Evolutionary conservation across 2,113 vertebrate genomes (phyloP), one percentile per base, ranked within the genome.

Genomic region (Noturus placidus): DNA sequence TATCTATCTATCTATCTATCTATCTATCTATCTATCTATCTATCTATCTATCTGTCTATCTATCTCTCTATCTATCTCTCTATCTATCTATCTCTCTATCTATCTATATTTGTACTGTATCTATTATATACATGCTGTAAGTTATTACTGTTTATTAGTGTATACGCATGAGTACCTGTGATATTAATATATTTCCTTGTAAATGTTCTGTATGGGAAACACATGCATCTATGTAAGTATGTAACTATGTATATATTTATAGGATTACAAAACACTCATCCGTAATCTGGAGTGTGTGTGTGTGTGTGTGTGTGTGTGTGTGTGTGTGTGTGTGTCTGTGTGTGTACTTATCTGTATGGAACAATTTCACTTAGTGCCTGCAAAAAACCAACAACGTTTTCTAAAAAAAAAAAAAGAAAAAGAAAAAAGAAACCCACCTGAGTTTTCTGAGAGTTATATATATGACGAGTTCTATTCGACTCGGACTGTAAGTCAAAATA

Each of bases 111-210:
- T 84, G 87, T 89, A 91, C 80, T 87, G 89, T 91, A 90, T 94
- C 93, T 92, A 85, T 89, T 87, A 72, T 88, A 85, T 87, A 87
- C 91, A 92, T 92, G 90, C 92, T 92, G 91, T 94, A 95, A 95
- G 92, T 95, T 95, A 95, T 94, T 91, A 83, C 82, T 95, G 93
- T 93, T 90, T 88, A 89, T 91, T 94, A 94, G 94, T 94, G 93
- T 88, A 92, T 94, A 94, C 92, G 93, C 94, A 93, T 93, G 94
- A 94, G 91, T 92, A 93, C 92, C 91, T 92, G 92, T 94, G 93
- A 95, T 93, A 94, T 95, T 96, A 96, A 96, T 95, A 96, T 96
- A 96, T 96, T 95, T 93, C 92, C 92, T 92, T 90, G 91, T 93
- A 88, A 89, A 91, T 91, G 89, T 94, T 91, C 89, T 90, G 93